Base-by-base conservation (phyloP, 2,113 vertebrate genomes). In the Zingel zingel region DNA sequence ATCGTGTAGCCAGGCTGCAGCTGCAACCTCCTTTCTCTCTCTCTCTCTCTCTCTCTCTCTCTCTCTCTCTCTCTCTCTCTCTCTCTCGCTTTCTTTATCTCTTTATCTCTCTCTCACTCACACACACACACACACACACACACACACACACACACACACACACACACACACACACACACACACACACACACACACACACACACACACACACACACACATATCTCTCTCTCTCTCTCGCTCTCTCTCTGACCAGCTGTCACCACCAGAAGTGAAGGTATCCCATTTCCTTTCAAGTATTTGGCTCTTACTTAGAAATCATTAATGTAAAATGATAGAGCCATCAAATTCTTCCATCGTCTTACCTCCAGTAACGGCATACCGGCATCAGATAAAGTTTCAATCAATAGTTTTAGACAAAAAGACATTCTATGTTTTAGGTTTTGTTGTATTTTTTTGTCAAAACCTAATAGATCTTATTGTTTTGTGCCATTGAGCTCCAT, bases 171-270 rank as follows among this genome's bases (percentile, higher is more conserved):
- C 30, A 30, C 30, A 30, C 30, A 30, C 4, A 30, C 30, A 30
- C 30, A 5, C 30, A 30, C 30, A 30, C 30, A 3, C 30, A 30
- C 30, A 30, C 30, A 30, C 30, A 30, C 30, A 30, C 30, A 30
- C 30, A 30, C 30, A 30, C 30, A 30, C 30, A 5, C 30, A 30
- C 30, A 30, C 30, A 30, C 30, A 30, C 30, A 30, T n/a, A n/a
- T n/a, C 30, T 16, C 61, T 27, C 61, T 5, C 64, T 13, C 63
- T 30, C 64, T 13, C 64, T 18, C 74, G 53, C 45, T 58, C 71
- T 82, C 75, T 74, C 77, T 80, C 88, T 77, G 74, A 92, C 92
- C 95, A 95, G 93, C 95, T 95, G 95, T 94, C 91, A 86, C 78
- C 56, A 9, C 80, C 86, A 92, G 85, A 91, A 88, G 86, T 83